These are phyloP conservation scores for Propsilocerus akamusi DNA, from an alignment of 1,140 invertebrate genomes.

Conservation along the genomic window DNA sequence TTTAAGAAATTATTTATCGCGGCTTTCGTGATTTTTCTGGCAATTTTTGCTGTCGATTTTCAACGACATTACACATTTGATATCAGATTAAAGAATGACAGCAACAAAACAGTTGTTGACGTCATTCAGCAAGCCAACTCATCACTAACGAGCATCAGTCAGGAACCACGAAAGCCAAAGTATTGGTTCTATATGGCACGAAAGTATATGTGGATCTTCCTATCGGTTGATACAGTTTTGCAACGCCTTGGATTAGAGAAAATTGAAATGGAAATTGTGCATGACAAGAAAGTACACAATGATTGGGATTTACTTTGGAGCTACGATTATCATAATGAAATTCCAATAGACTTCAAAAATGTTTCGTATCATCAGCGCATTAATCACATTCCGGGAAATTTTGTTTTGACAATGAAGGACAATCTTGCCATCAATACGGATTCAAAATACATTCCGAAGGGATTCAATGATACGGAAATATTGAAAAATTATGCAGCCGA, in stretches of 20 bases:
- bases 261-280: not conserved
- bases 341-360: not conserved
- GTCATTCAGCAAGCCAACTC: too few relatives aligned
- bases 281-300: not conserved
- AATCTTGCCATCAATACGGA: not conserved
- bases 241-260: not conserved
- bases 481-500: not conserved
- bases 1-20: too few relatives aligned
- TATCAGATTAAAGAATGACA: too few relatives aligned
- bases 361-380: not conserved
- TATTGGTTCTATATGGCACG: slow-evolving; percentile 1
- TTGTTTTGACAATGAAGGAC: not conserved
- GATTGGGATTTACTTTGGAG: not conserved
- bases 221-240: not conserved
- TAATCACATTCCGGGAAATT: not conserved
- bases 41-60: too few relatives aligned
- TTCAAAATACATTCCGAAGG: not conserved
- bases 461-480: not conserved
- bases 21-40: too few relatives aligned
- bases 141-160: too few relatives aligned
- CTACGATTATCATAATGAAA: not conserved
- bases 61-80: too few relatives aligned
- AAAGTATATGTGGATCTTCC: not conserved
- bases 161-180: not conserved
- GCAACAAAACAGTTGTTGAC: too few relatives aligned